These are phyloP conservation scores for Motacilla alba DNA, from an alignment of 2,113 vertebrate genomes.

Conservation along the genomic window DNA sequence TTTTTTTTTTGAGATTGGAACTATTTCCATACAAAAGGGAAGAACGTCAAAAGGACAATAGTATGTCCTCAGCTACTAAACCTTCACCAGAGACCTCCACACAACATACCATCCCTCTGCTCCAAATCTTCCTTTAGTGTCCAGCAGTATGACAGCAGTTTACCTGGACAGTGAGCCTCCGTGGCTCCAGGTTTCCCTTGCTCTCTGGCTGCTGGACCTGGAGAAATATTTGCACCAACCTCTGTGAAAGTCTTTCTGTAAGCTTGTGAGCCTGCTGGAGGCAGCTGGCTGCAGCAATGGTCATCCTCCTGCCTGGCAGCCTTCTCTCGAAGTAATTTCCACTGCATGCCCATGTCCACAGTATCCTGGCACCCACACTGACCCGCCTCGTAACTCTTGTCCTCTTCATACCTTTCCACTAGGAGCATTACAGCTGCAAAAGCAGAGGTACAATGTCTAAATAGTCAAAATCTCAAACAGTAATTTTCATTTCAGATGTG, in stretches of 20 bases:
- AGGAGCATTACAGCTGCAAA: background rate
- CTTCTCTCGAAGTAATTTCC: background rate
- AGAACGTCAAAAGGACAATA: background rate
- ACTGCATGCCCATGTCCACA: no score
- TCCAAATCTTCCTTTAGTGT: background rate
- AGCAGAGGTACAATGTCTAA: background rate
- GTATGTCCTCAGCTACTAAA: background rate
- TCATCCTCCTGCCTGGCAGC: background rate
- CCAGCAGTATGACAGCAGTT: background rate
- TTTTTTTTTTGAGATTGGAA: background rate
- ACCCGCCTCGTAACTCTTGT: accelerated
- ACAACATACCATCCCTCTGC: background rate
- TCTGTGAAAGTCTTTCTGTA: background rate
- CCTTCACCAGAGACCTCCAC: background rate
- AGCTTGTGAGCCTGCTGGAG: background rate
- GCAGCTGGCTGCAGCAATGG: background rate
- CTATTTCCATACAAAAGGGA: background rate
- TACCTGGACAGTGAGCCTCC: background rate
- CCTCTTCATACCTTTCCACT: background rate
- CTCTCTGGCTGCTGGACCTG: background rate
- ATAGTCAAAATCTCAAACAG: background rate
- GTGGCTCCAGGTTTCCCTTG: background rate
- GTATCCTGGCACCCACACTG: background rate
- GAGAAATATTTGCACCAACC: accelerated
- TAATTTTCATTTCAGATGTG: background rate